Percentiles rank a stretch among this genome's conserved stretches.
These are phyloP conservation scores for Danio choprae DNA, from an alignment of 2,797 vertebrate genomes.

Conservation along the genomic window DNA sequence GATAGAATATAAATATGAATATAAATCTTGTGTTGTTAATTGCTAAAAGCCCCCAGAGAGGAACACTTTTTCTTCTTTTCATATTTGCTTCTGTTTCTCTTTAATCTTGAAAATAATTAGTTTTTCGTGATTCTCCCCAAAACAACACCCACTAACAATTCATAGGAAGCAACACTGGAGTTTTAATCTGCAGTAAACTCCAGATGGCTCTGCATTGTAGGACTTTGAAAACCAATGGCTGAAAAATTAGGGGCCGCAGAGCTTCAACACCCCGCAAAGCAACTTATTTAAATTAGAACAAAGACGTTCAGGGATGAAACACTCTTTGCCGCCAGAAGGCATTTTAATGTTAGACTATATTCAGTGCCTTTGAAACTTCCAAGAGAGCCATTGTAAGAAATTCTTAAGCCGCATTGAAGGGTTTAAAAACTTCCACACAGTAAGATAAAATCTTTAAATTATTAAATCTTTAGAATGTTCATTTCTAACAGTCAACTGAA, in stretches of 20 bases:
- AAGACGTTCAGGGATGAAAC: constrained; percentile 49
- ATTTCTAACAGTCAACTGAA: constrained; percentile 17
- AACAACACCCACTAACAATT: constrained; percentile 35
- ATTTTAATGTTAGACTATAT: constrained; percentile 42
- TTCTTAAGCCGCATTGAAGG: constrained; percentile 26
- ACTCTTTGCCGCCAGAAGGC: constrained; percentile 43
- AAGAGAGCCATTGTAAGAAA: constrained; percentile 30
- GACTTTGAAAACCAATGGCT: constrained; percentile 55
- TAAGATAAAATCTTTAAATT: constrained; percentile 45
- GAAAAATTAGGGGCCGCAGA: constrained; percentile 35
- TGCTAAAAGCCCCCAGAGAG: not conserved
- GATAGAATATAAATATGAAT: too few species aligned
- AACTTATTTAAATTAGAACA: constrained; percentile 58
- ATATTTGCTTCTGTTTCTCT: constrained; percentile 23
- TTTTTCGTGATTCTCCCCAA: constrained; percentile 23
- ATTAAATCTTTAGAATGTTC: constrained; percentile 39
- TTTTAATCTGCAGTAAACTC: constrained; percentile 52
- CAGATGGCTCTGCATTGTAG: constrained; percentile 53
- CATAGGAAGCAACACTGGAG: constrained; percentile 21
- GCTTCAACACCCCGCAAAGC: constrained; percentile 46
- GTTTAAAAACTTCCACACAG: constrained; percentile 41
- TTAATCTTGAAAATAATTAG: constrained; percentile 35
- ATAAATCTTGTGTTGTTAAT: not conserved
- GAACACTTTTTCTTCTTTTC: not conserved
- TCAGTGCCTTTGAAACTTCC: constrained; percentile 49